Evolutionary conservation across 2,113 vertebrate species (phyloP), one percentile per base, ranked within the genome.

Genomic region (Vireo altiloquus): DNA sequence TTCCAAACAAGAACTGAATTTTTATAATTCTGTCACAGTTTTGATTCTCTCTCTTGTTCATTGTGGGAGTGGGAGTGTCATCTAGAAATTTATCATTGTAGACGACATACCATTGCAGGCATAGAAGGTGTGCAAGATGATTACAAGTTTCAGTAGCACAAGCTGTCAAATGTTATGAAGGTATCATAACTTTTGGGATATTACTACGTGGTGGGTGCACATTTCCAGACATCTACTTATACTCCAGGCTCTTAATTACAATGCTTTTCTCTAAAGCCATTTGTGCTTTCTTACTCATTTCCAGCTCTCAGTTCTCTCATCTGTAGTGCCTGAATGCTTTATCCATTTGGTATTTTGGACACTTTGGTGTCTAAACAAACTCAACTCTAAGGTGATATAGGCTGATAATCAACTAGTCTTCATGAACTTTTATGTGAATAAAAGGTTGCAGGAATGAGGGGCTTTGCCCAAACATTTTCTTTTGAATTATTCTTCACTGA

Each of bases 51-150:
- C 3, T 78, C 7, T 24, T 23, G 19, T 49, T 76, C 15, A 2
- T 4, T 57, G 47, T 18, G 14, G 21, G 10, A 53, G 9, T 5
- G 11, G 2, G 9, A 0, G 2, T 23, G 10, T 66, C 23, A 63
- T 35, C 16, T 77, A 59, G 47, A 81, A 50, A 77, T 74, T 59
- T 65, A 9, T 39, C 47, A 30, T 27, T 90, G 44, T 35, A 25
- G 7, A 72, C 56, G 15, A 17, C 56, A 14, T 7, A 46, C 33
- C 11, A 33, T 8, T 46, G 10, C 39, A 50, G 18, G 11, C 19
- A 27, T 15, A 53, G 46, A 69, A 75, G 15, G 20, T 40, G 13
- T 74, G n/a, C 4, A 5, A 81, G n/a, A 54, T 40, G 25, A 53
- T 68, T 80, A n/a, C 2, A 3, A 47, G 31, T 86, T 69, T 44